Base-by-base conservation (phyloP, 2,797 vertebrate genomes). In the Sardinella longiceps region DNA sequence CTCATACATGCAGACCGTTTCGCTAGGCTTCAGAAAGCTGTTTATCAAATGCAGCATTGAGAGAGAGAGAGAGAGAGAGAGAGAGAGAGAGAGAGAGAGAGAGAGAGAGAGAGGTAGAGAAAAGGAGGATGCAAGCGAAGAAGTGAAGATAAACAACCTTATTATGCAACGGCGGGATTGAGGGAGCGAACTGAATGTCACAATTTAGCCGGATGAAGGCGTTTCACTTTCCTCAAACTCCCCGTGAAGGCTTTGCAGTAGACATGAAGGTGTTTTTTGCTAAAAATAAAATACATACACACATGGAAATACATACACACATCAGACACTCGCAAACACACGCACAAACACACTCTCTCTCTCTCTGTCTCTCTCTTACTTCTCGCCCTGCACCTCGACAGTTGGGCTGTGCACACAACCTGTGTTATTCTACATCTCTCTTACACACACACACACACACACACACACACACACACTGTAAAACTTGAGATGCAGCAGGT, bases 31-130 rank as follows among this genome's bases (percentile, higher is more conserved):
- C 84, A 86, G 90, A 90, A 83, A 84, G 83, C 83, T 88, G 43
- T 92, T 91, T 85, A 90, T 89, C 63, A 87, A 87, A 89, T 39
- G 70, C 51, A 48, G 28, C 7, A 33, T 28, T 74, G 15, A 74
- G 30, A 74, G 25, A 74, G 3, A 74, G 33, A 74, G 15, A 74
- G 37, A 77, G 5, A 20, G 23, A 39, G 58, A 37, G 46, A 28
- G 3, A 80, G 20, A 77, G 33, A 77, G 28, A 77, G 5, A 77
- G 37, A 77, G 18, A 77, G 37, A 77, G 28, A 11, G 18, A 43
- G 18, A 43, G 28, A 43, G 5, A 43, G 18, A 43, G 7, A 77
- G 37, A 77, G 28, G 12, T 0, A 30, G 60, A n/a, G 33, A 37
- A 45, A 5, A 45, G 58, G 51, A 53, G 51, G 51, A 50, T 53